Evolutionary conservation across 1,140 invertebrate species (phyloP).

Genomic region (Aplysia californica): DNA sequence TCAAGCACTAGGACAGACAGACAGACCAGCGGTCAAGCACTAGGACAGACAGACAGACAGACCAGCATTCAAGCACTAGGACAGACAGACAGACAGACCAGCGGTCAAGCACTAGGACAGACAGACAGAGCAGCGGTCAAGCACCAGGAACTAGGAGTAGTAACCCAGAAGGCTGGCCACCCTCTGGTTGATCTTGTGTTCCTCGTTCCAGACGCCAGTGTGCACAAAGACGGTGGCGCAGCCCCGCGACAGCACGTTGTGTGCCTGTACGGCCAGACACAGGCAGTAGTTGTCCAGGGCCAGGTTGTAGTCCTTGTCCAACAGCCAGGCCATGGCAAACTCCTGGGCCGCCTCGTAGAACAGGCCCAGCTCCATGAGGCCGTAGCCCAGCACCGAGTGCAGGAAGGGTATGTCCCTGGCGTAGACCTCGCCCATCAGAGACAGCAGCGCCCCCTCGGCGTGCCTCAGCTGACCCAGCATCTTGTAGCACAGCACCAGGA

Average conservation of each 20-base stretch:
- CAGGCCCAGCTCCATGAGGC: constrained; percentile 59
- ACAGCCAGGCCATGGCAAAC: constrained; percentile 48
- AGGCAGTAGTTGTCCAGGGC: constrained; percentile 60
- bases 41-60: background rate
- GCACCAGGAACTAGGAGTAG: background rate
- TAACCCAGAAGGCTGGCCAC: constrained; percentile 23
- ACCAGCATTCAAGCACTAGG: background rate
- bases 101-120: background rate
- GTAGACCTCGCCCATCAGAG: constrained; percentile 54
- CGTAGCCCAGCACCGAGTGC: constrained; percentile 57
- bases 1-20: background rate
- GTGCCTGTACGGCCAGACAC: constrained; percentile 48
- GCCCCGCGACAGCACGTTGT: constrained; percentile 33
- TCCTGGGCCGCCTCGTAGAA: constrained; percentile 56
- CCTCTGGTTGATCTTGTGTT: constrained; percentile 26
- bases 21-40: background rate
- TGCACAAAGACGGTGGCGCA: constrained; percentile 33
- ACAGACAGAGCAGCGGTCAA: background rate
- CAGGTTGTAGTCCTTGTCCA: constrained; percentile 57
- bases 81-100: background rate
- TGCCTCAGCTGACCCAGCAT: constrained; percentile 41
- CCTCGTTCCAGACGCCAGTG: constrained; percentile 37
- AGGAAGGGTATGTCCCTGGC: constrained; percentile 54
- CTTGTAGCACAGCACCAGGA: constrained; percentile 56
- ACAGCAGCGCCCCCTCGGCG: constrained; percentile 49